These are phyloP conservation scores for Colostygia pectinataria DNA, from an alignment of 2,888 invertebrate species.

Conservation along the genomic window DNA sequence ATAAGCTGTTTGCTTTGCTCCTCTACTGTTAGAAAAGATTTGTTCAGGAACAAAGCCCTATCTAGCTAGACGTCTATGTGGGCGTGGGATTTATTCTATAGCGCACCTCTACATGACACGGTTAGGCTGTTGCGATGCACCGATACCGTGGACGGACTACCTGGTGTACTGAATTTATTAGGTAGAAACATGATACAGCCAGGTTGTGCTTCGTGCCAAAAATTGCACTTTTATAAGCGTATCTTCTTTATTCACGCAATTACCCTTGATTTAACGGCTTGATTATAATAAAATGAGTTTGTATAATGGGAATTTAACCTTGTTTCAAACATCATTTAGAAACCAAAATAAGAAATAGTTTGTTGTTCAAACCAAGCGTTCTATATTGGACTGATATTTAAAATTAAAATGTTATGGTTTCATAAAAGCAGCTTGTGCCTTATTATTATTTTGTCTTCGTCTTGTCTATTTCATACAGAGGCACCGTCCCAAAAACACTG, in stretches of 20 bases:
- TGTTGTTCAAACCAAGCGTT: no score
- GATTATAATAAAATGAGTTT: slow-evolving; percentile 17
- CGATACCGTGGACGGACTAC: slow-evolving; percentile 29
- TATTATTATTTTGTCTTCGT: slow-evolving; percentile 6
- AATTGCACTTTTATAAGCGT: slow-evolving; percentile 18
- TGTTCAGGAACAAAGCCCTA: slow-evolving; percentile 36
- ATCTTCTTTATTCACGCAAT: slow-evolving; percentile 20
- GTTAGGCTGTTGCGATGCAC: slow-evolving; percentile 32
- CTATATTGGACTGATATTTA: no score
- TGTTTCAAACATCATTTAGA: neutral
- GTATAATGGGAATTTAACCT: slow-evolving; percentile 1
- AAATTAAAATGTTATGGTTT: neutral
- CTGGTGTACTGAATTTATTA: slow-evolving; percentile 33
- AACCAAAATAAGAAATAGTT: neutral
- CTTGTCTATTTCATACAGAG: slow-evolving; percentile 15
- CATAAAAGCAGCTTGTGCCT: neutral
- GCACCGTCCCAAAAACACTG: slow-evolving; percentile 26
- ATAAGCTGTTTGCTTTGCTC: slow-evolving; percentile 60
- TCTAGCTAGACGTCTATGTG: slow-evolving; percentile 24
- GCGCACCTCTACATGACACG: slow-evolving; percentile 29
- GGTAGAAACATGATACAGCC: slow-evolving; percentile 34
- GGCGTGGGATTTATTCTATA: slow-evolving; percentile 22
- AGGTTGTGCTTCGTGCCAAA: slow-evolving; percentile 22
- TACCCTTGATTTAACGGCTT: slow-evolving; percentile 18
- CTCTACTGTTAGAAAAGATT: slow-evolving; percentile 46